A percentile compares a stretch with the other conserved stretches of the same genome.
These are phyloP conservation scores for Phymorhynchus buccinoides DNA, from an alignment of 1,140 invertebrate species.

Conservation along the genomic window DNA sequence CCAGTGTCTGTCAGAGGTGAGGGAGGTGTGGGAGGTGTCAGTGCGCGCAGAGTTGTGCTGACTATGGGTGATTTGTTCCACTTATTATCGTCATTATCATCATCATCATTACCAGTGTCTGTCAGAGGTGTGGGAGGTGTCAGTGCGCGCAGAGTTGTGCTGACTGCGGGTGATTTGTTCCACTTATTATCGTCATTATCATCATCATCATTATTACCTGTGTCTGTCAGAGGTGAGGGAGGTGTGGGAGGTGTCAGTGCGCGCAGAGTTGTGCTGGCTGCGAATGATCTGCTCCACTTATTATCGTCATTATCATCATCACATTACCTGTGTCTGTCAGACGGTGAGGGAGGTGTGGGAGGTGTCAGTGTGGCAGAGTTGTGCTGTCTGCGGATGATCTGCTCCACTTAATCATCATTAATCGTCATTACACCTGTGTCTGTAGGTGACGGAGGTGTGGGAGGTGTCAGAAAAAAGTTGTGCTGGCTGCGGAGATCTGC, in stretches of 20 bases:
- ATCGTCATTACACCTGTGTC: slow-evolving; percentile 25
- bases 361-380: background rate
- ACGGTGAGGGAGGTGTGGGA: no score
- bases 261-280: slow-evolving; percentile 26
- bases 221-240: background rate
- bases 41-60: background rate
- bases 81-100: no score
- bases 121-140: background rate
- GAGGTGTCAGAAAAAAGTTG: slow-evolving; percentile 19
- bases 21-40: background rate
- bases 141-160: no score
- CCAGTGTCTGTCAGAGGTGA: background rate
- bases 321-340: no score
- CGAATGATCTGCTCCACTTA: slow-evolving; percentile 28
- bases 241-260: slow-evolving; percentile 21
- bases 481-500: slow-evolving; percentile 30
- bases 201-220: no score
- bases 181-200: no score
- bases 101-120: background rate
- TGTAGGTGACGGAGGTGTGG: background rate
- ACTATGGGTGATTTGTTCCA: slow-evolving; percentile 2
- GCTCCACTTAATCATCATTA: slow-evolving; percentile 10
- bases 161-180: no score
- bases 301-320: no score
- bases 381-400: slow-evolving; percentile 11